These are phyloP conservation scores for Diorhabda carinulata DNA, from an alignment of 1,140 invertebrate species.

Conservation along the genomic window DNA sequence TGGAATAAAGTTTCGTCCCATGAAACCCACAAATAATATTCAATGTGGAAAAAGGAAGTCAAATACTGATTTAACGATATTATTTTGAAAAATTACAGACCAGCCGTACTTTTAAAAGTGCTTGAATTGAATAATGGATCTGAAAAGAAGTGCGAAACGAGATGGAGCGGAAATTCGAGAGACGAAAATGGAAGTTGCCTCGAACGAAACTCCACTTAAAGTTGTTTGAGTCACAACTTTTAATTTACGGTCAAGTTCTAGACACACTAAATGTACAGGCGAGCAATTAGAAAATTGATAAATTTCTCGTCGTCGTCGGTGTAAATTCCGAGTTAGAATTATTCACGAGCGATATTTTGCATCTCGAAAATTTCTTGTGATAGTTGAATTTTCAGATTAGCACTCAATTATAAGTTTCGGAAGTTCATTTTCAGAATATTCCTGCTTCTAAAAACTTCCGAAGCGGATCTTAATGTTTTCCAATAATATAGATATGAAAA, in stretches of 20 bases:
- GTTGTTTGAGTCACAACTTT: conserved; percentile 29
- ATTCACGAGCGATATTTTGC: conserved; percentile 7
- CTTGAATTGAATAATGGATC: conserved; percentile 18
- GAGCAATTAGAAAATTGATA: conserved; percentile 27
- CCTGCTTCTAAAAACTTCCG: too few species aligned
- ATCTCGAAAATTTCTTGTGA: neutral
- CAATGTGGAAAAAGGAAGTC: neutral
- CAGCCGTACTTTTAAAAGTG: conserved; percentile 12
- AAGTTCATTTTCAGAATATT: neutral
- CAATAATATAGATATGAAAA: conserved; percentile 4
- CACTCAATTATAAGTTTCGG: neutral
- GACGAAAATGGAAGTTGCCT: conserved; percentile 19
- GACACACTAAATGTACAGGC: conserved; percentile 27
- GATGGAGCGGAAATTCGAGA: conserved; percentile 20
- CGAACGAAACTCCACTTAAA: conserved; percentile 21
- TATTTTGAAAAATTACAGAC: conserved; percentile 21
- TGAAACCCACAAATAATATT: too few species aligned
- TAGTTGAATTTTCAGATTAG: conserved; percentile 10
- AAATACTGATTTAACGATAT: conserved; percentile 23
- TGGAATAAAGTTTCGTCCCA: too few species aligned
- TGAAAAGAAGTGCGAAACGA: conserved; percentile 16
- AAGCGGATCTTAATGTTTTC: neutral
- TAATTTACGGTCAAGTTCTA: conserved; percentile 31
- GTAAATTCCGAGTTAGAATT: conserved; percentile 14
- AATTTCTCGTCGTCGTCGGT: conserved; percentile 4